Base-by-base conservation (phyloP, 2,797 vertebrate genomes). In the Thalassophryne amazonica region DNA sequence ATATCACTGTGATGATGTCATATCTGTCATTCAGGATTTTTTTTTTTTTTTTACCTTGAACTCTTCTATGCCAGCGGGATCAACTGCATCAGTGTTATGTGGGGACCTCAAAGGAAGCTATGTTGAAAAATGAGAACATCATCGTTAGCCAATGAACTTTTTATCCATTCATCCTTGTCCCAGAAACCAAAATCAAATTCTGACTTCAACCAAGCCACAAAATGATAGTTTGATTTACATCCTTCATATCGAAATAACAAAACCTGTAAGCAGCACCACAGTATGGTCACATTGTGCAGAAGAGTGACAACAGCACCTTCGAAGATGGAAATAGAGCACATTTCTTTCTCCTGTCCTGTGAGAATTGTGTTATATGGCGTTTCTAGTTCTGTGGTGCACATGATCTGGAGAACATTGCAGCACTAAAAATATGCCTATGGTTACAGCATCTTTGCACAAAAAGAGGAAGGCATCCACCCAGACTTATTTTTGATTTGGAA, bases 391-490 rank as follows among this genome's bases (percentile, higher is more conserved):
- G 25, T 12, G 2, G 52, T 56, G 32, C 63, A 61, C 47, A 63
- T 75, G 60, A 73, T 41, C 25, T 17, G 16, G 23, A 21, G 6
- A 74, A 40, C 39, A 19, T 46, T 35, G 4, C 12, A 10, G 25
- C 0, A 3, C 4, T 45, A 59, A 62, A 77, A 60, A 53, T 72
- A 64, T 2, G 24, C 6, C 32, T 29, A 47, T 57, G 10, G 13
- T 52, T 4, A 4, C 8, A 33, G n/a, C 22, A 64, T 39, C 27
- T 24, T 31, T 39, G 9, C 1, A 0, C 7, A 36, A n/a, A 56
- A 59, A 69, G 52, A 49, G 36, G 42, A 61, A 29, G 58, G n/a
- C 37, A 68, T 37, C 27, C 0, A 15, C 8, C 19, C 3, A 18
- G 2, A 28, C 7, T 20, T 35, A 18, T 53, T 38, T 2, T 37